Conservation (phyloP, 2,113 vertebrate genomes). For the Scophthalmus maximus region DNA sequence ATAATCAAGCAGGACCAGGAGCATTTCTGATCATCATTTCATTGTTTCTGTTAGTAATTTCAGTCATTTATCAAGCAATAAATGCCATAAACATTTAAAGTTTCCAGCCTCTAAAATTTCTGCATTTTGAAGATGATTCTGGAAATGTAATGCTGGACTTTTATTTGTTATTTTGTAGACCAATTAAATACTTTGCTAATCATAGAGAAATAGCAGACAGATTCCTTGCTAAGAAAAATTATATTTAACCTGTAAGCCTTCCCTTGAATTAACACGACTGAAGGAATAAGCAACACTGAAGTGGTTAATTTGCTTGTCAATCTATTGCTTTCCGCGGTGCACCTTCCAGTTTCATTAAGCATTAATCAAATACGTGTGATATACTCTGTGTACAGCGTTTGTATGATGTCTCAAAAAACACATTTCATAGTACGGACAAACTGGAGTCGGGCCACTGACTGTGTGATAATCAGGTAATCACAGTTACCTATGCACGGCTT, state of each 20-base stretch:
- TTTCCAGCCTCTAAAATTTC: not conserved
- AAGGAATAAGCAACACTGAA: not conserved
- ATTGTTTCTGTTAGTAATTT: not conserved
- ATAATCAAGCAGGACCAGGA: not conserved
- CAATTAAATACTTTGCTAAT: not conserved
- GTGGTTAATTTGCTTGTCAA: too few relatives aligned
- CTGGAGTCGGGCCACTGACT: not conserved
- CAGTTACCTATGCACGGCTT: slow-evolving; percentile 34
- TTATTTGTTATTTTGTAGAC: too few relatives aligned
- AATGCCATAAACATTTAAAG: not conserved
- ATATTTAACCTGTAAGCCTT: too few relatives aligned
- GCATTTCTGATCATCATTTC: not conserved
- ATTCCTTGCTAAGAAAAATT: not conserved
- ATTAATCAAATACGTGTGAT: not conserved
- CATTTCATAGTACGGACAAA: not conserved
- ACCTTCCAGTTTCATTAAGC: not conserved
- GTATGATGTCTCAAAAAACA: not conserved
- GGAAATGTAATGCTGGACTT: too few relatives aligned
- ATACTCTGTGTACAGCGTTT: not conserved
- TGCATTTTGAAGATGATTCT: too few relatives aligned
- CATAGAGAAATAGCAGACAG: not conserved
- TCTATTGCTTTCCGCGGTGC: too few relatives aligned
- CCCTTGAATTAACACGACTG: too few relatives aligned
- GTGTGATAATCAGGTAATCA: slow-evolving; percentile 42
- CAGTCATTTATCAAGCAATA: not conserved